These are phyloP conservation scores for Anguilla marmorata DNA, from an alignment of 2,797 vertebrate species.

Conservation along the genomic window DNA sequence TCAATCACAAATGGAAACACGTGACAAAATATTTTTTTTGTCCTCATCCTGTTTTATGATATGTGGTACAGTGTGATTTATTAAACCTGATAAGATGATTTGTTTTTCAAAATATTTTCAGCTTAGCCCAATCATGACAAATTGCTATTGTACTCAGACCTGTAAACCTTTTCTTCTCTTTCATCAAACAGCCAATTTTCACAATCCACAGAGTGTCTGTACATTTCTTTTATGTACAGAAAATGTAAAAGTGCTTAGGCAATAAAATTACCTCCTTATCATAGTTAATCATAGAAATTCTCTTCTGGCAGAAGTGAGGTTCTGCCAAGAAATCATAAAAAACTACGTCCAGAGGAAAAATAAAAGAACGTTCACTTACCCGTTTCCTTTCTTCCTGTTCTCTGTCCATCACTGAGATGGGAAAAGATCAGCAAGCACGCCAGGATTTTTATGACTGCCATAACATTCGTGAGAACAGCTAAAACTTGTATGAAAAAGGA, in stretches of 20 bases:
- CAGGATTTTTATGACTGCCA: constrained; percentile 29
- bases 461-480: neutral
- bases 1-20: neutral
- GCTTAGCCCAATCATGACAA: neutral
- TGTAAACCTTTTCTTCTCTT: neutral
- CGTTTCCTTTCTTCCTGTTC: constrained; percentile 25
- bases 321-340: neutral
- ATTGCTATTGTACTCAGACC: neutral
- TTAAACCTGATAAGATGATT: neutral
- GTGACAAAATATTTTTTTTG: neutral
- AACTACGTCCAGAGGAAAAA: neutral
- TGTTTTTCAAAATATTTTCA: neutral
- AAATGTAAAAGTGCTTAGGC: neutral
- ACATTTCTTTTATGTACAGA: neutral
- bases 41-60: neutral
- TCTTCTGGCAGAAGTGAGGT: neutral
- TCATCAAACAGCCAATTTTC: neutral
- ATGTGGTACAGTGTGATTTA: neutral
- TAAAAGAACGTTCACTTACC: constrained; percentile 36
- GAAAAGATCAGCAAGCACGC: constrained; percentile 34
- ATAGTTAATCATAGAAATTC: neutral
- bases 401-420: constrained; percentile 21
- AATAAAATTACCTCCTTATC: neutral
- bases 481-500: neutral
- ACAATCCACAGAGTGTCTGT: neutral